Evolutionary conservation across 92 coral and sea anemone species (phyloP), one percentile per base, ranked within the genome.

Genomic region (Palythoa heliodiscus): DNA sequence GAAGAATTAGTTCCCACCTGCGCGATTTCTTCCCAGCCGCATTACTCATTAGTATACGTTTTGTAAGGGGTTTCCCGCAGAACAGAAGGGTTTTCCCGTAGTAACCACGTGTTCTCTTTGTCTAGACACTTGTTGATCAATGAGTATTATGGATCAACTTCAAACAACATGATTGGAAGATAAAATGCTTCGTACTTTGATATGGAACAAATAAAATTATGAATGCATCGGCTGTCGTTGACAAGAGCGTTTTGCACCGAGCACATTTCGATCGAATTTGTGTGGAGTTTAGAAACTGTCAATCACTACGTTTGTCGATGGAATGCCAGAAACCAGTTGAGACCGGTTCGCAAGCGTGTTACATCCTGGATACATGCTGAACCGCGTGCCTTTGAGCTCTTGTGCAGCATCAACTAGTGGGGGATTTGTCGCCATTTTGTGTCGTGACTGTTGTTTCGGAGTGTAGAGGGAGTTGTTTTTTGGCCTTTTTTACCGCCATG

Each of bases 351-450:
- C 25, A 75, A 58, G 63, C 63, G 3, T 43, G 77, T 48, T 75
- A 75, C 79, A 75, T 75, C 71, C 83, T 66, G 55, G 83, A 16
- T 57, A 37, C 52, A 77, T 16, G 48, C 52, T 75, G 66, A 20
- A 40, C 83, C 83, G 60, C 83, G 83, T 79, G 83, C 54, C 8
- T 16, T 2, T 15, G 63, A 72, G 22, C 22, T 37, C 57, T 72
- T 3, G 57, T 53, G 29, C 24, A 57, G 72, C 60, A 67, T 52
- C 15, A 23, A 19, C 17, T 58, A n/a, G n/a, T n/a, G 20, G 48
- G 20, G 57, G 64, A 23, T 73, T 85, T 82, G 29, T 83, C 29
- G 66, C 88, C 86, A 78, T 83, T 38, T 77, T 88, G 68, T 80
- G 73, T 73, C 37, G 74, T 86, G 55, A 13, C 37, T 53, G 61